Base-by-base conservation (phyloP, 1,140 invertebrate genomes). In the Varroa destructor region DNA sequence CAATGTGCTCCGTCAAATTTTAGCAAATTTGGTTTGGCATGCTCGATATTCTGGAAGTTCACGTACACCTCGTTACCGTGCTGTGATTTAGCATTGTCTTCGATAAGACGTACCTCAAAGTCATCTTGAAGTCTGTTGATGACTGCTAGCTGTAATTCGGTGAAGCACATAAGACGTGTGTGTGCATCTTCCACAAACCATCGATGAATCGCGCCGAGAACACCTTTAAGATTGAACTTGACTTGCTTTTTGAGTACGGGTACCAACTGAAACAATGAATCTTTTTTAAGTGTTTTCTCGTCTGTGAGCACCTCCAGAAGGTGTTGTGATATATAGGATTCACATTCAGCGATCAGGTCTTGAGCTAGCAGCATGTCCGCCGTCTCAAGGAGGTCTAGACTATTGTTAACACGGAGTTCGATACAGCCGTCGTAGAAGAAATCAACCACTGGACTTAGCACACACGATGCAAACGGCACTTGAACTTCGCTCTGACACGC, bases 381-480 rank as follows among this genome's bases (percentile, higher is more conserved):
- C 37, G 36, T 46, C 61, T 67, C 61, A 10, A 67, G 61, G 8
- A 43, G 46, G 40, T 67, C 61, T 12, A 67, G 37, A 40, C 61
- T 36, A 8, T 67, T 67, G 5, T 67, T 37, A 12, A 67, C 61
- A 12, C 61, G 40, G 40, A 67, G 61, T 0, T 67, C 40, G 37
- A 67, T 67, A 37, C 10, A 67, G 36, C 61, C 61, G 40, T 67
- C 61, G 36, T 67, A 67, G 61, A 67, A 67, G 46, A 67, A 67
- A 46, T 67, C 61, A 46, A 67, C 1, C 12, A 67, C 61, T 14
- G 40, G 40, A 40, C 40, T 40, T 12, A 67, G 61, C 5, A 67
- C 46, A 12, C 40, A 12, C 12, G 40, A 40, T 4, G 8, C 46
- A 8, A 67, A 25, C 5, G 61, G 61, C 14, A 67, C 61, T 1